phyloP scores from a whole-genome alignment of 2,113 vertebrate genomes.

The Noctilio leporinus region DNA sequence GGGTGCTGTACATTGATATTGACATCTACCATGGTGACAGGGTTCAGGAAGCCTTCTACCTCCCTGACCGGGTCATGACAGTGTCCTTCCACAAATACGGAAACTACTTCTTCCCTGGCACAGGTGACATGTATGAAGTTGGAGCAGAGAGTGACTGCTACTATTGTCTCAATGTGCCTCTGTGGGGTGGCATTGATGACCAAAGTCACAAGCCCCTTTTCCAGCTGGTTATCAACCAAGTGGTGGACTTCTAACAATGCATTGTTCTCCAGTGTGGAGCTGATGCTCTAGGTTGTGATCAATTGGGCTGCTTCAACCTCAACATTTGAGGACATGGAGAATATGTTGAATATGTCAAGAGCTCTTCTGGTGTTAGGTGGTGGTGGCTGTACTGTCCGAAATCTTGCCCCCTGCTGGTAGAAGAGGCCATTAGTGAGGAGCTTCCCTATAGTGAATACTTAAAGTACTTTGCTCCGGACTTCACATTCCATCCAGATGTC shows the following conservation, averaged over 20 bases:
- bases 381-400: too few relatives aligned
- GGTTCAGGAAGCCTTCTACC: constrained; percentile 98
- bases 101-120: constrained; percentile 99
- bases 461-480: too few relatives aligned
- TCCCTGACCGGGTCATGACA: constrained; percentile 98
- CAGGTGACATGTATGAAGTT: constrained; percentile 99
- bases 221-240: constrained; percentile 98
- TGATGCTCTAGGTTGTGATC: constrained; percentile 95
- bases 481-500: too few relatives aligned
- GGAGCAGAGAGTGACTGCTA: constrained; percentile 98
- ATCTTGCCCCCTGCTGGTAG: too few relatives aligned
- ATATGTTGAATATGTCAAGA: too few relatives aligned
- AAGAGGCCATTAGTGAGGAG: too few relatives aligned
- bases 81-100: constrained; percentile 99
- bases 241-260: constrained; percentile 98
- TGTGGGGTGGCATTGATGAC: constrained; percentile 97
- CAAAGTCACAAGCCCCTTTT: constrained; percentile 99
- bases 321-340: constrained; percentile 98
- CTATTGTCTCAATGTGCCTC: constrained; percentile 97
- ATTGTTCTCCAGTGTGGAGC: constrained; percentile 98
- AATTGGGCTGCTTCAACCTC: constrained; percentile 97
- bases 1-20: constrained; percentile 97
- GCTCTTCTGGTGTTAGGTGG: too few relatives aligned
- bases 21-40: constrained; percentile 98
- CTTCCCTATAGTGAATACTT: too few relatives aligned